Conservation (phyloP, 2,888 invertebrate species). For the Apantesis nais region DNA sequence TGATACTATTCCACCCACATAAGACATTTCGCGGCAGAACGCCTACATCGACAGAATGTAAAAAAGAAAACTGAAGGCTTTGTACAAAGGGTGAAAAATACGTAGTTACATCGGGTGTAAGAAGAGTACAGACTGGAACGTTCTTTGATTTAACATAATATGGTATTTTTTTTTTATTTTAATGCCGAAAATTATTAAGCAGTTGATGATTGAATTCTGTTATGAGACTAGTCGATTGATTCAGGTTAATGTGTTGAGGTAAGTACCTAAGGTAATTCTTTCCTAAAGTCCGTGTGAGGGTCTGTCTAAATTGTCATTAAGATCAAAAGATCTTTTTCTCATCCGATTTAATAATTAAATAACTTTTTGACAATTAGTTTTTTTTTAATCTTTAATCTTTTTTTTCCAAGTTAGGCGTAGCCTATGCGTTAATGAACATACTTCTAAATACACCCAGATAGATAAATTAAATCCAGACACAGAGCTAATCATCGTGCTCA, state of each 20-base stretch:
- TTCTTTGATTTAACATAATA: not conserved
- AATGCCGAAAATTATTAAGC: not conserved
- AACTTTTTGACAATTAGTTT: not conserved
- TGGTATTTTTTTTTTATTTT: not conserved
- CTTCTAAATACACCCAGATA: too few species aligned
- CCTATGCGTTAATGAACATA: too few species aligned
- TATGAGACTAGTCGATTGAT: not conserved
- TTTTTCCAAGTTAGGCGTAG: too few species aligned
- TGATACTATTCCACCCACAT: not conserved
- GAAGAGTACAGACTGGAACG: not conserved
- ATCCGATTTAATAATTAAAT: not conserved
- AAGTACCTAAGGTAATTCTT: not conserved
- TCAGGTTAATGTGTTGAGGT: not conserved
- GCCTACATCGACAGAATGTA: not conserved
- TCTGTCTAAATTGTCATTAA: too few species aligned
- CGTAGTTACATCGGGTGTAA: not conserved
- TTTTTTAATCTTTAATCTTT: not conserved
- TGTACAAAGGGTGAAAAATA: not conserved
- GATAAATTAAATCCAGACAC: too few species aligned
- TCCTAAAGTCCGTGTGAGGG: not conserved
- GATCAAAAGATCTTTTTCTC: not conserved
- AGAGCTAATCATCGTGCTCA: too few species aligned
- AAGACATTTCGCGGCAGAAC: not conserved
- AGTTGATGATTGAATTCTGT: too few species aligned
- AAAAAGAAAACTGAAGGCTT: not conserved